A percentile compares a stretch with the other conserved stretches of the same genome.
phyloP scores from a whole-genome alignment of 1,140 invertebrate genomes.

The Laupala kohalensis region DNA sequence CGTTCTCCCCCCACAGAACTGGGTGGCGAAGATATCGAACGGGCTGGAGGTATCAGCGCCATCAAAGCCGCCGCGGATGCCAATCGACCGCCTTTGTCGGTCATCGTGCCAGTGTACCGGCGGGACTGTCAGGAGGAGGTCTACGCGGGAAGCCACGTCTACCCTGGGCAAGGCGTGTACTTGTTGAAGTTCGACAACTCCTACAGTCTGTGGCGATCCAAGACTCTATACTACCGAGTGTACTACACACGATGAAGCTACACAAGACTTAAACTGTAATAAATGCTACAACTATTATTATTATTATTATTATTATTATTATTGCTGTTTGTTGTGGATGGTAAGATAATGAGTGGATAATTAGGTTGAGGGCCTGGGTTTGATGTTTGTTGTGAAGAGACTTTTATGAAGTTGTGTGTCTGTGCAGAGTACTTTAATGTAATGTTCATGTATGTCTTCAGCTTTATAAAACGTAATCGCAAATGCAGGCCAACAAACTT shows the following conservation, averaged over 20 bases:
- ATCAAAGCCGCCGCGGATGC: slow-evolving; percentile 1
- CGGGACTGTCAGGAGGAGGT: slow-evolving; percentile 94
- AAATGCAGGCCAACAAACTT: too few relatives aligned
- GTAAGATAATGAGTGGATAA: too few relatives aligned
- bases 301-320: not conserved
- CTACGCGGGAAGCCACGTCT: slow-evolving; percentile 91
- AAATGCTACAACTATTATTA: not conserved
- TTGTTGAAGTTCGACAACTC: slow-evolving; percentile 99
- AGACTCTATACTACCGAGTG: slow-evolving; percentile 96
- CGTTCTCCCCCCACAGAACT: slow-evolving; percentile 8
- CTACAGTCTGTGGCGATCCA: slow-evolving; percentile 96
- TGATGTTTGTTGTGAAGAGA: too few relatives aligned
- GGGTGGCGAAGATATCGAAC: slow-evolving; percentile 6
- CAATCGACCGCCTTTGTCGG: slow-evolving; percentile 47
- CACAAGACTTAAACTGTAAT: not conserved
- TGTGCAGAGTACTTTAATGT: too few relatives aligned
- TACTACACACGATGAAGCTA: slow-evolving; percentile 76
- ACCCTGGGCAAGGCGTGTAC: slow-evolving; percentile 95
- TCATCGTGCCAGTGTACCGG: slow-evolving; percentile 84
- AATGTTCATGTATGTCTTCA: too few relatives aligned
- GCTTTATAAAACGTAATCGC: too few relatives aligned
- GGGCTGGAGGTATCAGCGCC: not conserved
- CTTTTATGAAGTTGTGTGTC: too few relatives aligned
- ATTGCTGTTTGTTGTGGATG: too few relatives aligned
- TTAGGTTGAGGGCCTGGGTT: too few relatives aligned